A percentile compares a stretch with the other conserved stretches of the same genome.
These are phyloP conservation scores for Lagocephalus sceleratus DNA, from an alignment of 2,797 vertebrate species.

Conservation along the genomic window DNA sequence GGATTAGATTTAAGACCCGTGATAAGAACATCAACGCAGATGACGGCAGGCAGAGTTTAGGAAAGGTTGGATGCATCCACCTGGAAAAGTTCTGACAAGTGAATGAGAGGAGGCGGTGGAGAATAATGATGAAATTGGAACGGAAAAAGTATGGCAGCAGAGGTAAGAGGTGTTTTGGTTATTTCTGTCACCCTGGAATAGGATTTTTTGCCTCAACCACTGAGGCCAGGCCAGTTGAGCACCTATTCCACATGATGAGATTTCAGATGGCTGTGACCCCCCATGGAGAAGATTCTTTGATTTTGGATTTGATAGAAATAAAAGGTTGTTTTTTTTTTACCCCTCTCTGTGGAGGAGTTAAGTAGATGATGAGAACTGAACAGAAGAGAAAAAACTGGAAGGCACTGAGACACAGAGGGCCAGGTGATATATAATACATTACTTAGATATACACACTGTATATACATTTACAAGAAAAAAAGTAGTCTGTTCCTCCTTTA, in stretches of 20 bases:
- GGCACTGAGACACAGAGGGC: constrained; percentile 13
- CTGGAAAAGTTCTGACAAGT: constrained; percentile 55
- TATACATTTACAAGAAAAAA: too few relatives aligned
- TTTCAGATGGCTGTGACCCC: constrained; percentile 47
- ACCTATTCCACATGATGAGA: constrained; percentile 65
- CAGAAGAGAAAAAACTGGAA: constrained; percentile 37
- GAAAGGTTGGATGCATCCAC: constrained; percentile 38
- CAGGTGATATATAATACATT: constrained; percentile 24
- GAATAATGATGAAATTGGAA: constrained; percentile 52
- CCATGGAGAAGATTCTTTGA: constrained; percentile 45
- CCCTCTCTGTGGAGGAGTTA: constrained; percentile 36
- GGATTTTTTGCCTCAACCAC: constrained; percentile 59
- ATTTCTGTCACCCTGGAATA: constrained; percentile 55
- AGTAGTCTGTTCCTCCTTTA: too few relatives aligned
- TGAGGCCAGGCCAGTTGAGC: constrained; percentile 56
- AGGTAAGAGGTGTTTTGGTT: constrained; percentile 51
- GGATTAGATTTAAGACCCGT: constrained; percentile 38
- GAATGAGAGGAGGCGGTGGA: constrained; percentile 34
- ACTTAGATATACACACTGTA: too few relatives aligned
- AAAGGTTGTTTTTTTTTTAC: not conserved
- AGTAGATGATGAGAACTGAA: constrained; percentile 54
- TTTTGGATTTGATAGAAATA: constrained; percentile 55
- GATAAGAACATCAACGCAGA: constrained; percentile 51
- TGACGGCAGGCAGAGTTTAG: constrained; percentile 29
- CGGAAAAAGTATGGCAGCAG: constrained; percentile 26